These are phyloP conservation scores for Erethizon dorsatum DNA, from an alignment of 2,797 vertebrate genomes.

Conservation along the genomic window DNA sequence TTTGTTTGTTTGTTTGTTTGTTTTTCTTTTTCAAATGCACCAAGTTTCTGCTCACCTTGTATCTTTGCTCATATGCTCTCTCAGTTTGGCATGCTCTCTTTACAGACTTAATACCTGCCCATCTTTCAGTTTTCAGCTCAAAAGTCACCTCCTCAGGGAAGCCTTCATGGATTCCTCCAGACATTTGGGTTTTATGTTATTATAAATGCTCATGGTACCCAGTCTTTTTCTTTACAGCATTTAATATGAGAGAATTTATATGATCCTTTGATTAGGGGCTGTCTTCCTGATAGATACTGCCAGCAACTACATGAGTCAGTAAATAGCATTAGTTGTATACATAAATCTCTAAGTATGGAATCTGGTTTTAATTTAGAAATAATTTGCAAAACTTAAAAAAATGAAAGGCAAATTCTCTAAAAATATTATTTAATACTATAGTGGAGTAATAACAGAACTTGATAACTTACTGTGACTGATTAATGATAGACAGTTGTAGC, in stretches of 20 bases:
- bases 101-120: background rate
- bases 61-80: background rate
- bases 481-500: background rate
- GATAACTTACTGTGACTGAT: background rate
- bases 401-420: conserved; percentile 34
- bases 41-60: background rate
- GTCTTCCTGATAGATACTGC: background rate
- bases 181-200: background rate
- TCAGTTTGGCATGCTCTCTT: background rate
- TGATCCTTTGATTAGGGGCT: background rate
- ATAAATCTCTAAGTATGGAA: background rate
- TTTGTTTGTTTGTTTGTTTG: background rate
- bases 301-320: background rate
- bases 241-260: conserved; percentile 30
- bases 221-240: background rate
- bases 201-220: background rate
- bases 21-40: background rate
- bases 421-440: background rate
- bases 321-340: conserved; percentile 10
- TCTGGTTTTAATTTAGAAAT: conserved; percentile 54
- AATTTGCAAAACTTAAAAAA: conserved; percentile 31
- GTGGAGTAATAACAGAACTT: background rate
- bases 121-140: conserved; percentile 22
- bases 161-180: background rate
- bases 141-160: background rate